Evolutionary conservation across 2,113 vertebrate genomes (phyloP), one percentile per base, ranked within the genome.

Genomic region (Hippocampus comes): DNA sequence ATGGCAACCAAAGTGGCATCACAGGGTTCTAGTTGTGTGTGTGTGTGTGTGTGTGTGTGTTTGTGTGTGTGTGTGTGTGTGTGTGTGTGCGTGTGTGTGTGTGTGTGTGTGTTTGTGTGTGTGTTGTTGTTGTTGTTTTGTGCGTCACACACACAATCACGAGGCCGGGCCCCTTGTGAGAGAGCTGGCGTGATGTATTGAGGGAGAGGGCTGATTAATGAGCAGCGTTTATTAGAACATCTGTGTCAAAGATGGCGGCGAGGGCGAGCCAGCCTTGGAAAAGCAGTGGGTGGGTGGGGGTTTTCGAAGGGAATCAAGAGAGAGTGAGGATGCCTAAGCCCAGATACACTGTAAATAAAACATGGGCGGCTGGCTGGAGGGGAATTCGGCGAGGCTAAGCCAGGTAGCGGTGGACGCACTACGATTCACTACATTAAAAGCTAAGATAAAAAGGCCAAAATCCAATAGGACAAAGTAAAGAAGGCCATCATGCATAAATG

Each of bases 191-290:
- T 89, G 92, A 90, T 91, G 88, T 89, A 91, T 89, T 87, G 88
- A 83, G 85, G 84, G 90, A 90, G 88, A 89, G 79, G 86, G 84
- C 87, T 93, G 93, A 93, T 93, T 93, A 93, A 94, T 92, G 91
- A 92, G 91, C 83, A 83, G 80, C 87, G 89, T 91, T 94, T 92
- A 92, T 91, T 88, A 86, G 84, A 93, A 92, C 93, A 93, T 93
- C 91, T 93, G 91, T 92, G 92, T 92, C 90, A 92, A 88, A 91
- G 87, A 90, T 88, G 89, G 90, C 82, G 87, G 84, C 83, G 87
- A 75, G 74, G 63, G 70, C 74, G 81, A 83, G 71, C 2, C 56
- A 81, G 77, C 42, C 15, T 61, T 61, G 59, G 59, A 34, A 61
- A 61, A 34, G 59, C 27, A 34, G 34, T 17, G 27, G n/a, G 41